Evolutionary conservation across 2,113 vertebrate species (phyloP), one percentile per base, ranked within the genome.

Genomic region (Brachirus orientalis): DNA sequence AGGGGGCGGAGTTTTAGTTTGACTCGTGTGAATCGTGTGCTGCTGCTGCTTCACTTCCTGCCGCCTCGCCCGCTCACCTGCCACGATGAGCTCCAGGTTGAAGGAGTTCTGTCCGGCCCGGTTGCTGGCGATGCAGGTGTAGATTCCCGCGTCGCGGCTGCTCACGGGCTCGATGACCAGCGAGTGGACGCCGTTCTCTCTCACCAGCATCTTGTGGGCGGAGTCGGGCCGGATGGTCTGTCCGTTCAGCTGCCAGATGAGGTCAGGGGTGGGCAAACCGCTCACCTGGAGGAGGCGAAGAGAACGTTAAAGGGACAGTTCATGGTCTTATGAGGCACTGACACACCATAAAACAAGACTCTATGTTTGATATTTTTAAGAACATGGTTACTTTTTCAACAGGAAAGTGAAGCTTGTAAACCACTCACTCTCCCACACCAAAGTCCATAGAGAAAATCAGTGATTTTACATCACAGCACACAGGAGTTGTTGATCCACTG

Each of bases 131-230:
- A 95, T 92, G 52, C 98, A 99, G 0, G 95, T 99, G 86, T 99
- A 99, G 87, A 99, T 94, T 72, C 98, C 98, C 0, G 98, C 97
- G 0, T 99, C 98, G 9, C 95, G 93, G 51, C 93, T 93, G 0
- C 94, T 95, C 86, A 98, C 97, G 0, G 98, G 97, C 69, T 99
- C 97, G 13, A 98, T 96, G 82, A 99, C 94, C 89, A 98, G 56
- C 2, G 98, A 99, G 92, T 99, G 98, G 20, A 99, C 95, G 0
- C 98, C 98, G 0, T 99, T 99, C 82, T 99, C 98, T 22, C 98
- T 92, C 83, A 99, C 98, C 67, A 99, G 58, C 97, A 99, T 99
- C 88, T 96, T 98, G 83, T 99, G 98, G 63, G 94, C 92, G 1
- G 94, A 95, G 69, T 99, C 97, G 0, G 97, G 95, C 18, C 95